Conservation (phyloP, 1,140 invertebrate species). For the Danaus plexippus region DNA sequence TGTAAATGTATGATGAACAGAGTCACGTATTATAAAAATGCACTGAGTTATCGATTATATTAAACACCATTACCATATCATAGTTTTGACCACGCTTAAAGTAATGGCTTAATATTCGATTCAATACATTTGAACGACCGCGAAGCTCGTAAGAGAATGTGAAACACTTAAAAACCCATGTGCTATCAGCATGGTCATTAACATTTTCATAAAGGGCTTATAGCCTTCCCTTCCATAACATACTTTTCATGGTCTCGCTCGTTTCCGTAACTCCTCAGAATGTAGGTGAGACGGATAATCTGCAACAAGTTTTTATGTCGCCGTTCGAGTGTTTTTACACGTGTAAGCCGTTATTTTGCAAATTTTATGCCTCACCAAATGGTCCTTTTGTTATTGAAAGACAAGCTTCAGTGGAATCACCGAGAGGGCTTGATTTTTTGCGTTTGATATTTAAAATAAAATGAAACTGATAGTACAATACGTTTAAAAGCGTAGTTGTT, state of each 20-base stretch:
- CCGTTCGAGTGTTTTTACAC: slow-evolving; percentile 27
- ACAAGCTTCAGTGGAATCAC: slow-evolving; percentile 3
- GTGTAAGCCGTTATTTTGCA: slow-evolving; percentile 25
- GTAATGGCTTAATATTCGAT: slow-evolving; percentile 24
- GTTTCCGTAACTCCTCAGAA: slow-evolving; percentile 42
- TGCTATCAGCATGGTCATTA: slow-evolving; percentile 51
- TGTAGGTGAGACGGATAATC: slow-evolving; percentile 30
- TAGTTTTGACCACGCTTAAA: not conserved
- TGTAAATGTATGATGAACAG: no score
- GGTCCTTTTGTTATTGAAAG: slow-evolving; percentile 20
- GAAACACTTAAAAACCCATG: slow-evolving; percentile 36
- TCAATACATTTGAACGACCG: slow-evolving; percentile 16
- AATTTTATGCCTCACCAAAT: slow-evolving; percentile 21
- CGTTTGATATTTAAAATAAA: no score
- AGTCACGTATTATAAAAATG: no score
- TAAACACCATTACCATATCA: not conserved
- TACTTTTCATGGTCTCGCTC: slow-evolving; percentile 49
- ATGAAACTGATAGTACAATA: no score
- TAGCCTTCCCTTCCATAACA: slow-evolving; percentile 48
- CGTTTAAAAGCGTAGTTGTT: no score
- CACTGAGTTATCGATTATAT: no score
- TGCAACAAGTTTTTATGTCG: slow-evolving; percentile 37
- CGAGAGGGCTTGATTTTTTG: no score
- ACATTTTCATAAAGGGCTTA: slow-evolving; percentile 64
- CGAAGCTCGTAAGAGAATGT: slow-evolving; percentile 22